Base-by-base conservation (phyloP, 2,888 invertebrate species). In the Chymomyza caudatula region DNA sequence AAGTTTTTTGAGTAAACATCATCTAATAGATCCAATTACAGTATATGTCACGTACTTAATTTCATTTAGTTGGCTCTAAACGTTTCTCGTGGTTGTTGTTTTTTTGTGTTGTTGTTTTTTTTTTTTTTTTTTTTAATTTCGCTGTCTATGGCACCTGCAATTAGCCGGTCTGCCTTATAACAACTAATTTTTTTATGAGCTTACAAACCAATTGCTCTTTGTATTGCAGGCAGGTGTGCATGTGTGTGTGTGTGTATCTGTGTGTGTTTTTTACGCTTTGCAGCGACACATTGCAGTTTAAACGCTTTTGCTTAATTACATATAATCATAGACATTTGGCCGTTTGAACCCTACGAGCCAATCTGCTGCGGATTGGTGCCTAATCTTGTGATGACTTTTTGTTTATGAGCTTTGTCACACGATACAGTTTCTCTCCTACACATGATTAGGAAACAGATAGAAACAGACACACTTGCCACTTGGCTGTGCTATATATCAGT, bases 41-140 rank as follows among this genome's bases (percentile, higher is more conserved):
- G 72, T 86, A 77, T 83, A 60, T 83, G 85, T 86, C 86, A 86
- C 86, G 86, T 83, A 83, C 77, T 85, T 85, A 82, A 82, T 79
- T 77, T 73, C 82, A 82, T 77, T 82, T 86, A 82, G 77, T 65
- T 58, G 80, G 13, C 67, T 77, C 56, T 81, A 80, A 80, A 80
- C 84, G 85, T 62, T 83, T 53, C 52, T 51, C 56, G 62, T 37
- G 56, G 53, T 54, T 47, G n/a, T 62, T 51, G n/a, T n/a, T 11
- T 56, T 49, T 49, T 8, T 44, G 8, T 54, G 4, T 20, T n/a
- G 13, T 19, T 43, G 11, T 51, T 4, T 23, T 11, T 53, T 23
- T 55, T 59, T n/a, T 67, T 60, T 22, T 60, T 67, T 65, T 63
- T 65, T 61, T 65, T 71, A 11, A 37, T 60, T 44, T 65, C 63